Evolutionary conservation across 2,888 invertebrate genomes (phyloP).

Genomic region (Chrysodeixis includens): DNA sequence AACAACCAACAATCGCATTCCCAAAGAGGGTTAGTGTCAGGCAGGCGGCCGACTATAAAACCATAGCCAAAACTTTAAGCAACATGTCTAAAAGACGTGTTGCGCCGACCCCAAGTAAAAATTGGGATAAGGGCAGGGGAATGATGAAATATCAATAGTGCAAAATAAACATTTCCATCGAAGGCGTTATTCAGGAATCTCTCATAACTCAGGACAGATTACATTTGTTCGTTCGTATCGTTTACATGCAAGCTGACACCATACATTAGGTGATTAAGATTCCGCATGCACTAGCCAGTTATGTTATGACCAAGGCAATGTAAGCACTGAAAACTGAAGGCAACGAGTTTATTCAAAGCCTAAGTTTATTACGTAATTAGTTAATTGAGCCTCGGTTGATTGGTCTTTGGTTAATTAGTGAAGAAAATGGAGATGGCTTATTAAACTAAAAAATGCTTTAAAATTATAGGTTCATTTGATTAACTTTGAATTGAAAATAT

Average conservation of each 20-base stretch:
- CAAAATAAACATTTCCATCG: too few species aligned
- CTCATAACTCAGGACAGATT: not conserved
- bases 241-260: conserved; percentile 44
- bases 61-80: too few species aligned
- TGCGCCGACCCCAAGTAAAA: too few species aligned
- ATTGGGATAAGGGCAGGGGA: too few species aligned
- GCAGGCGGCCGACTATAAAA: too few species aligned
- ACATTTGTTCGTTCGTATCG: conserved; percentile 12
- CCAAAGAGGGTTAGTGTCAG: too few species aligned
- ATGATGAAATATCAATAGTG: too few species aligned
- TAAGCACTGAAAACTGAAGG: conserved; percentile 15
- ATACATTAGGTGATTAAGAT: conserved; percentile 51
- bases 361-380: conserved; percentile 21
- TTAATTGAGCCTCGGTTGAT: not conserved
- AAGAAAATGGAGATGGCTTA: not conserved
- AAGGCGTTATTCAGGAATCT: not conserved
- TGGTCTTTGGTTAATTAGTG: not conserved
- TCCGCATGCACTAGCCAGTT: conserved; percentile 41
- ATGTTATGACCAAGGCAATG: conserved; percentile 36
- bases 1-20: too few species aligned
- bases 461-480: too few species aligned
- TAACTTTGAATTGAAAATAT: too few species aligned
- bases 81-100: too few species aligned
- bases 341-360: conserved; percentile 25
- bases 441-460: not conserved